A percentile compares a stretch with the other conserved stretches of the same genome.
Evolutionary conservation across 1,140 invertebrate species (phyloP).

Genomic region (Fopius arisanus): DNA sequence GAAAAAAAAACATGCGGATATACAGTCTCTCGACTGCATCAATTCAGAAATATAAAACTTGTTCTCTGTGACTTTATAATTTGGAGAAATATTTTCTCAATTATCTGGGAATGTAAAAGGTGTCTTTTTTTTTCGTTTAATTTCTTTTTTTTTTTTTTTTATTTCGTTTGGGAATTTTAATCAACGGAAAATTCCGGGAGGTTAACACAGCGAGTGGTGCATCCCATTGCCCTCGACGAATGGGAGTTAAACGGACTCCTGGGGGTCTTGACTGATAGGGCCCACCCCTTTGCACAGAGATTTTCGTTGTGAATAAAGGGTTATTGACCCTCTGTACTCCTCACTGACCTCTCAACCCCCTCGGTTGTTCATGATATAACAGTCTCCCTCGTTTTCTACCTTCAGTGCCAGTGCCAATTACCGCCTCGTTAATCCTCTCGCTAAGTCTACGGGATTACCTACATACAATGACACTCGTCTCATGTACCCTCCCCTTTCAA

Average conservation of each 20-base stretch:
- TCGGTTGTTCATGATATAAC: background rate
- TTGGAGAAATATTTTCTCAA: too few species aligned
- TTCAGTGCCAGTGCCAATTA: slow-evolving; percentile 26
- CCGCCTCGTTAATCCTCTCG: slow-evolving; percentile 30
- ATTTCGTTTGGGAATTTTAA: too few species aligned
- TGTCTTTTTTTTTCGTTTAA: too few species aligned
- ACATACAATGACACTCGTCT: slow-evolving; percentile 25
- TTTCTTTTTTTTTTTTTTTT: too few species aligned
- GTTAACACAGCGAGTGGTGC: background rate
- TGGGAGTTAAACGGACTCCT: background rate
- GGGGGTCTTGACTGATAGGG: background rate
- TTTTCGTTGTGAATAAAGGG: slow-evolving; percentile 9
- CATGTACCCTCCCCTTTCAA: background rate
- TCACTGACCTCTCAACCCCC: background rate
- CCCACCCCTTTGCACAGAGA: background rate
- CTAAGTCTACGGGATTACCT: slow-evolving; percentile 31
- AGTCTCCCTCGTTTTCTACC: slow-evolving; percentile 10
- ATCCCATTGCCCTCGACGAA: background rate
- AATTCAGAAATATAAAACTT: too few species aligned
- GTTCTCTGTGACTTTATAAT: too few species aligned
- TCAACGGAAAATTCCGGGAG: background rate
- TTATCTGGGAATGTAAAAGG: too few species aligned
- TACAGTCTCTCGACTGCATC: too few species aligned
- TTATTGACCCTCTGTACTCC: background rate
- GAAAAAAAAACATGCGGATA: too few species aligned